Evolutionary conservation across 2,797 vertebrate genomes (phyloP).

Genomic region (Gymnodraco acuticeps): DNA sequence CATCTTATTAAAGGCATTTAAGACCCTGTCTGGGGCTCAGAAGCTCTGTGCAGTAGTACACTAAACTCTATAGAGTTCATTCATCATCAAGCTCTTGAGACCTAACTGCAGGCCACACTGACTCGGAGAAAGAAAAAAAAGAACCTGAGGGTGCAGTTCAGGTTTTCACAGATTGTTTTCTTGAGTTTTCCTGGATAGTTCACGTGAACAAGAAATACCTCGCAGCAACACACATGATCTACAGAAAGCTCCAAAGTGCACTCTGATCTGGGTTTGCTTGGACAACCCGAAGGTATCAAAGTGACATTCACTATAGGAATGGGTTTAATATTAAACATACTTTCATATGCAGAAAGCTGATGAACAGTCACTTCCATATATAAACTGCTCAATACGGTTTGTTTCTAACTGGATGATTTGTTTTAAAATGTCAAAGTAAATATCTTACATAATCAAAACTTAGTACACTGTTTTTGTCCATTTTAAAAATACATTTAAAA

Average conservation of each 20-base stretch:
- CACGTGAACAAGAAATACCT: conserved; percentile 32
- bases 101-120: conserved; percentile 24
- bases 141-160: conserved; percentile 22
- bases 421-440: background rate
- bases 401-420: background rate
- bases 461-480: no score
- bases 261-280: conserved; percentile 15
- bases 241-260: conserved; percentile 35
- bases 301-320: background rate
- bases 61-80: conserved; percentile 70
- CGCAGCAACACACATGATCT: conserved; percentile 33
- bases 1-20: conserved; percentile 85
- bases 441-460: no score
- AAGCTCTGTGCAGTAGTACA: conserved; percentile 60
- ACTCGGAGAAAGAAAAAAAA: conserved; percentile 24
- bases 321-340: conserved; percentile 2
- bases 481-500: background rate
- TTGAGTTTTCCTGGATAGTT: conserved; percentile 29
- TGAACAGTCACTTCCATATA: background rate
- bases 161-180: conserved; percentile 52
- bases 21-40: conserved; percentile 78
- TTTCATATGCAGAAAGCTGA: background rate
- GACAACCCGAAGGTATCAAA: conserved; percentile 36
- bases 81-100: conserved; percentile 68
- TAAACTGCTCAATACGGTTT: background rate